Conservation (phyloP, 2,797 vertebrate genomes). For the Betta splendens region DNA sequence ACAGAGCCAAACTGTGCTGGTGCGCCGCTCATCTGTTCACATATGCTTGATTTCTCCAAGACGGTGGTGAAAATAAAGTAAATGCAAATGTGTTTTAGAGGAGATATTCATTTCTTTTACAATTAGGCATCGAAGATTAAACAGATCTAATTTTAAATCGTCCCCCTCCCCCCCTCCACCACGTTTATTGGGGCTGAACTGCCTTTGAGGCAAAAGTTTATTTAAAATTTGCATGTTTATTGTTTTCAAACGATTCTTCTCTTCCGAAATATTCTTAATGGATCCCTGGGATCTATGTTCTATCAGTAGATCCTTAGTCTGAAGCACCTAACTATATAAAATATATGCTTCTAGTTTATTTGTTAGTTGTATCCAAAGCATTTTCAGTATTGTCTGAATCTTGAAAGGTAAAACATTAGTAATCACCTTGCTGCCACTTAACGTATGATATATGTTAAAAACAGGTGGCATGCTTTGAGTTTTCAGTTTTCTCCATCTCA, state of each 20-base stretch:
- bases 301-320: not conserved
- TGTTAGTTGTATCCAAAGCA: constrained; percentile 4
- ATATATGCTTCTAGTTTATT: not conserved
- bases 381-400: not conserved
- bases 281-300: not conserved
- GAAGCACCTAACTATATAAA: no score
- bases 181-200: constrained; percentile 37
- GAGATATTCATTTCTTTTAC: not conserved
- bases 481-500: constrained; percentile 48
- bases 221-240: constrained; percentile 57
- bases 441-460: constrained; percentile 21
- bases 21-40: not conserved
- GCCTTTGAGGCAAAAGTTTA: constrained; percentile 59
- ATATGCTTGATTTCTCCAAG: constrained; percentile 1
- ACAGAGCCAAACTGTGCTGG: constrained; percentile 6
- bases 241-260: constrained; percentile 38
- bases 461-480: constrained; percentile 51
- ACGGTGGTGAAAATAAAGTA: constrained; percentile 13
- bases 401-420: constrained; percentile 28
- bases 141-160: constrained; percentile 50
- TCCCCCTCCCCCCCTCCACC: constrained; percentile 55
- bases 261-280: no score
- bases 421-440: constrained; percentile 13
- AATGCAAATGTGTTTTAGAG: constrained; percentile 2
- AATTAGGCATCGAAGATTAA: constrained; percentile 50